Evolutionary conservation across 2,797 vertebrate genomes (phyloP).

Genomic region (Aulostomus chinensis): DNA sequence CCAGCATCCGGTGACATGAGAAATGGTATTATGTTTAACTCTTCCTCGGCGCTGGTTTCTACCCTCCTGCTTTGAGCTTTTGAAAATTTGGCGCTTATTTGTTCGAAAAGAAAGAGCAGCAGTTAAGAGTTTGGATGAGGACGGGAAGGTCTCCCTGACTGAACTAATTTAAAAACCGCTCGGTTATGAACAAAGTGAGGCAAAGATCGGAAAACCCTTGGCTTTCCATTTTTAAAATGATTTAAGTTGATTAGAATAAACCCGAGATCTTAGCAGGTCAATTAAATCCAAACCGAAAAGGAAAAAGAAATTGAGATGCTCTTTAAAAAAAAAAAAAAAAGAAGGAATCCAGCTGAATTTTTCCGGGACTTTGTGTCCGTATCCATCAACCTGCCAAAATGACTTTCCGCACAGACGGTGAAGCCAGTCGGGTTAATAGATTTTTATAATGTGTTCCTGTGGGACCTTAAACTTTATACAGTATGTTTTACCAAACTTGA

Average conservation of each 20-base stretch:
- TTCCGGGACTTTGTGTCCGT: not conserved
- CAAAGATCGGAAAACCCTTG: not conserved
- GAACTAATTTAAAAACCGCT: conserved; percentile 1
- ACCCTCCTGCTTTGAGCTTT: too few species aligned
- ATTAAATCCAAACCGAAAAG: not conserved
- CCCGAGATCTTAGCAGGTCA: not conserved
- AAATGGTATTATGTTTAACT: too few species aligned
- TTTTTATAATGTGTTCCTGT: conserved; percentile 10
- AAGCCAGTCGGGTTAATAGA: not conserved
- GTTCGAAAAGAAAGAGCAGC: not conserved
- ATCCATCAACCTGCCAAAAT: not conserved
- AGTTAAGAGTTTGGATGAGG: not conserved
- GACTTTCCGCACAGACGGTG: not conserved
- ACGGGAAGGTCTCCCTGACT: conserved; percentile 3
- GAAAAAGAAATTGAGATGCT: not conserved
- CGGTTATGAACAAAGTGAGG: not conserved
- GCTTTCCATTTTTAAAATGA: not conserved
- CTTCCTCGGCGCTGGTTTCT: too few species aligned
- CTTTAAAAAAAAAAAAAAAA: not conserved
- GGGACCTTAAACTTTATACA: conserved; percentile 12
- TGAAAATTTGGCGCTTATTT: too few species aligned
- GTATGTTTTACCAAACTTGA: conserved; percentile 9
- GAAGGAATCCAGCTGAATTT: too few species aligned
- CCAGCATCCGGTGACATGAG: too few species aligned
- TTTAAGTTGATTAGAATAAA: not conserved